These are phyloP conservation scores for Mesopsocus fuscifrons DNA, from an alignment of 2,888 invertebrate genomes.

Conservation along the genomic window DNA sequence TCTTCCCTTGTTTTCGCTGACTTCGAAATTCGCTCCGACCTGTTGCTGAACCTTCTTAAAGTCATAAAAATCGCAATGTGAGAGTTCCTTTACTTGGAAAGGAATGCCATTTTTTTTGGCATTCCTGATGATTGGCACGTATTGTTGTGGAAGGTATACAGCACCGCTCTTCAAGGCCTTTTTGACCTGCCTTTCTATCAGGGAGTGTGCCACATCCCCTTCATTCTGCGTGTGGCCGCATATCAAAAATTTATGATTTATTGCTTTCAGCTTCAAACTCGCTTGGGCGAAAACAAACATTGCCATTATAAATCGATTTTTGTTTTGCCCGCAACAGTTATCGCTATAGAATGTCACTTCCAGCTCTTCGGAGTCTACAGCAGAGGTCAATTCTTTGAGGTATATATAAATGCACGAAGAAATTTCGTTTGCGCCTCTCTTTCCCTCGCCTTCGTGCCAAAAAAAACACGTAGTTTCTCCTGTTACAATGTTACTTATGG, in stretches of 20 bases:
- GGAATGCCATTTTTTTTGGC: background rate
- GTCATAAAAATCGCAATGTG: background rate
- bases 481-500: background rate
- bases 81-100: background rate
- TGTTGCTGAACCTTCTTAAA: background rate
- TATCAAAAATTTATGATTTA: background rate
- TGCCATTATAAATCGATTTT: background rate
- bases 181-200: constrained; percentile 11
- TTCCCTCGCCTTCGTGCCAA: background rate
- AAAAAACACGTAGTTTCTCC: background rate
- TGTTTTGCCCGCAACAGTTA: background rate
- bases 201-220: background rate
- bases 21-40: too few species aligned
- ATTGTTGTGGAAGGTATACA: background rate
- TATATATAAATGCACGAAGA: background rate
- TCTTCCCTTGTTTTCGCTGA: too few species aligned
- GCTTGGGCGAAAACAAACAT: background rate
- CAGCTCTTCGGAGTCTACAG: background rate
- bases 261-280: background rate
- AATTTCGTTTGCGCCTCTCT: background rate
- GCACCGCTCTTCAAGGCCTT: background rate
- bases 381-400: background rate
- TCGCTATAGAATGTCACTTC: background rate
- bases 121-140: background rate
- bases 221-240: background rate